Base-by-base conservation (phyloP, 2,113 vertebrate species). In the Pteruthius melanotis region DNA sequence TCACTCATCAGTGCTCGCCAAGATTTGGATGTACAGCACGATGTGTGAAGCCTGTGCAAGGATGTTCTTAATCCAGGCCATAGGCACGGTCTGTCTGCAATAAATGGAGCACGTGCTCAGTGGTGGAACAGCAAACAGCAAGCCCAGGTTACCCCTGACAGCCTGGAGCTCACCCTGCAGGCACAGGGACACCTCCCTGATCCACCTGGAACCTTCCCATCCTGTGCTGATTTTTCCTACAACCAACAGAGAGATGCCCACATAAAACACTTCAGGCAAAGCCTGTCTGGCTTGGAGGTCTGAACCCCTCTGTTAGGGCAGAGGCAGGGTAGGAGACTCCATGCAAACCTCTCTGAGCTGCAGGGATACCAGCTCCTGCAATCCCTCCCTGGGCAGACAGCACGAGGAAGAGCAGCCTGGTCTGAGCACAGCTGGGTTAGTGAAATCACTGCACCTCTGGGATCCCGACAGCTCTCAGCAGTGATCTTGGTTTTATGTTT, bases 181-280 rank as follows among this genome's bases (percentile, higher is more conserved):
- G 47, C 71, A 75, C 69, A 54, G 59, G 26, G 20, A 42, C 68
- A 37, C 49, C 72, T n/a, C 17, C 27, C 42, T 33, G 45, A 16
- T 4, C 68, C 4, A 11, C 70, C 56, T 37, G 42, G 60, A 52
- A 27, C 50, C 4, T 30, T 21, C 47, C 65, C 44, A 85, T 6
- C 52, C 49, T 4, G 2, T 0, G 15, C 0, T 27, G 40, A 3
- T 15, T 53, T 40, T 18, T 50, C 21, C 77, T 39, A 3, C 52
- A 33, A 24, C n/a, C 42, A 71, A 8, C 63, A 75, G 11, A 27
- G 30, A 79, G 71, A 42, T 8, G 37, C 18, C 54, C n/a, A 15
- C 13, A 33, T 5, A 6, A 69, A 80, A 13, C 17, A 23, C 39
- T 72, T 21, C 33, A 76, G 66, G 33, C 49, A 80, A 52, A 89